Conservation (phyloP, 1,140 invertebrate genomes). For the Brachionus rubens region DNA sequence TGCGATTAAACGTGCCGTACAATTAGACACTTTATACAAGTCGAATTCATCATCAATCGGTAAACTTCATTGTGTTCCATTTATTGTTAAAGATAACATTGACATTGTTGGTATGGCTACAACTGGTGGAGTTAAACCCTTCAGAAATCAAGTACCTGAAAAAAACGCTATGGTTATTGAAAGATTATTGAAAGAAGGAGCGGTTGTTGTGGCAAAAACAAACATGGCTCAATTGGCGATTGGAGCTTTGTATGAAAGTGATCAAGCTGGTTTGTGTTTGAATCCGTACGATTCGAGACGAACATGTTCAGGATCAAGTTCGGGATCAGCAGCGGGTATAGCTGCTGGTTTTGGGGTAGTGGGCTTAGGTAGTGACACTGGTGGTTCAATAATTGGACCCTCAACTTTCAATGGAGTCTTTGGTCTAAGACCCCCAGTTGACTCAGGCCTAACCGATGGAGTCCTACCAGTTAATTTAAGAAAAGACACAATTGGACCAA, state of each 20-base stretch:
- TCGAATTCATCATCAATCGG: neutral
- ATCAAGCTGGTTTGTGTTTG: constrained; percentile 27
- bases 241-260: constrained; percentile 39
- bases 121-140: constrained; percentile 17
- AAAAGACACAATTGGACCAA: constrained; percentile 36
- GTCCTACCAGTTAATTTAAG: neutral
- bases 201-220: constrained; percentile 10
- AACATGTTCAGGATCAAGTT: constrained; percentile 37
- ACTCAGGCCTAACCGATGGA: neutral
- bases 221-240: constrained; percentile 41
- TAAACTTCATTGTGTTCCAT: constrained; percentile 39
- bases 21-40: neutral
- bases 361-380: constrained; percentile 32
- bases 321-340: constrained; percentile 10
- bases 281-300: constrained; percentile 23
- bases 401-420: constrained; percentile 3
- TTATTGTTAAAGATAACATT: constrained; percentile 44
- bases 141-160: constrained; percentile 12
- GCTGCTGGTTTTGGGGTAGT: constrained; percentile 19
- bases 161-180: constrained; percentile 27
- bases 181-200: constrained; percentile 15
- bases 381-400: constrained; percentile 26
- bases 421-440: neutral
- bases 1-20: neutral
- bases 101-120: constrained; percentile 26